These are phyloP conservation scores for Mimachlamys varia DNA, from an alignment of 2,888 invertebrate species.

Conservation along the genomic window DNA sequence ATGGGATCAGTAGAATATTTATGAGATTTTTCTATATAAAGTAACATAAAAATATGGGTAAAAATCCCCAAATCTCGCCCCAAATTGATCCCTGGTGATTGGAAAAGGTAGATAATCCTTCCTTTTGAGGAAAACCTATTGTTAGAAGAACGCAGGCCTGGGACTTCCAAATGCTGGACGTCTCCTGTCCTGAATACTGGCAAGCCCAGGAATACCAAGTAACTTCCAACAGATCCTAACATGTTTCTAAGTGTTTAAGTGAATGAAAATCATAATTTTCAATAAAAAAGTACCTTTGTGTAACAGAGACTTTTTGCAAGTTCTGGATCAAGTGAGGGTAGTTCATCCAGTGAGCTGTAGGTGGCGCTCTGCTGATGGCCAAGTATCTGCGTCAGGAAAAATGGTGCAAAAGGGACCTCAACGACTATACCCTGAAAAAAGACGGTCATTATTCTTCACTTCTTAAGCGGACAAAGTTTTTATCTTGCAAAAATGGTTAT, in stretches of 20 bases:
- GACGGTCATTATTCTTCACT: neutral
- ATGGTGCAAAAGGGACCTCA: conserved; percentile 99
- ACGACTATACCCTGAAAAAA: conserved; percentile 93
- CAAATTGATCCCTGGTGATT: too few relatives aligned
- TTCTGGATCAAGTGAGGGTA: conserved; percentile 97
- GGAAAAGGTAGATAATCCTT: too few relatives aligned
- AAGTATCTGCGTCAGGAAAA: conserved; percentile 97
- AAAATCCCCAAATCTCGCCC: too few relatives aligned
- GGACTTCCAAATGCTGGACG: too few relatives aligned
- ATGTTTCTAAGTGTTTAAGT: neutral
- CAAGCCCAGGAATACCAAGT: too few relatives aligned
- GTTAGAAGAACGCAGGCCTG: too few relatives aligned
- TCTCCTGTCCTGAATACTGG: too few relatives aligned
- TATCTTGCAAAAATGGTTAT: neutral
- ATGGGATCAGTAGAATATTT: too few relatives aligned
- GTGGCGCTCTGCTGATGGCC: conserved; percentile 96
- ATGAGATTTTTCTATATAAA: too few relatives aligned
- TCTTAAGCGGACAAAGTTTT: neutral
- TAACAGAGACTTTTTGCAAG: conserved; percentile 97
- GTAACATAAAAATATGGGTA: too few relatives aligned
- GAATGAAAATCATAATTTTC: neutral
- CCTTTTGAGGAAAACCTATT: too few relatives aligned
- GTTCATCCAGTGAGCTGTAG: conserved; percentile 98
- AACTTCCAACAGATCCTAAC: too few relatives aligned
- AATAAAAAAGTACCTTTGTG: conserved; percentile 86